A percentile compares a stretch with the other conserved stretches of the same genome.
Conservation (phyloP, 64 coral and sea anemone genomes). For the Actinia tenebrosa region DNA sequence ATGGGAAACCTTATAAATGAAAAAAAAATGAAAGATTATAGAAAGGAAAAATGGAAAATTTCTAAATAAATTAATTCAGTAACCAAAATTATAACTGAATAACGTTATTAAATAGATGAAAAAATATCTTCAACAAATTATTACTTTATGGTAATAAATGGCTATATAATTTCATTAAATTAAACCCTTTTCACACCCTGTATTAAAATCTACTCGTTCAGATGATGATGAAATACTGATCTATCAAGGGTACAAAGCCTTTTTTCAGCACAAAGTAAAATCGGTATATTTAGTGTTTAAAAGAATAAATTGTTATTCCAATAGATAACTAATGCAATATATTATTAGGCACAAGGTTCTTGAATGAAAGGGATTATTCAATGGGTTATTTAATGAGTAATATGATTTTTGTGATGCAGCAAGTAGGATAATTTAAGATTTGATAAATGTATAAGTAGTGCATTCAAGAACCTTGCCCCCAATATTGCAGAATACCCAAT, state of each 20-base stretch:
- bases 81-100: not conserved
- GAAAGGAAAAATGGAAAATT: conserved; percentile 13
- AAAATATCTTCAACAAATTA: not conserved
- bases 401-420: not conserved
- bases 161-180: not conserved
- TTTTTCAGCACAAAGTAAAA: no score
- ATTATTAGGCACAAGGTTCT: not conserved
- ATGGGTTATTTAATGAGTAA: not conserved
- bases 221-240: no score
- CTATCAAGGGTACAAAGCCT: no score
- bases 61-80: not conserved
- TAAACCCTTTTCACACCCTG: not conserved
- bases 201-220: not conserved
- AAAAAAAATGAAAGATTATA: not conserved
- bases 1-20: not conserved
- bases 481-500: not conserved
- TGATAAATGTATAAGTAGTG: not conserved
- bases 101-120: not conserved
- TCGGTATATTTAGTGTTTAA: no score
- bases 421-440: no score
- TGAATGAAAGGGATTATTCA: not conserved
- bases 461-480: not conserved
- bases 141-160: not conserved
- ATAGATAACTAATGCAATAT: not conserved
- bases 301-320: no score